These are phyloP conservation scores for Xanthorhoe spadicearia DNA, from an alignment of 2,888 invertebrate species.

Conservation along the genomic window DNA sequence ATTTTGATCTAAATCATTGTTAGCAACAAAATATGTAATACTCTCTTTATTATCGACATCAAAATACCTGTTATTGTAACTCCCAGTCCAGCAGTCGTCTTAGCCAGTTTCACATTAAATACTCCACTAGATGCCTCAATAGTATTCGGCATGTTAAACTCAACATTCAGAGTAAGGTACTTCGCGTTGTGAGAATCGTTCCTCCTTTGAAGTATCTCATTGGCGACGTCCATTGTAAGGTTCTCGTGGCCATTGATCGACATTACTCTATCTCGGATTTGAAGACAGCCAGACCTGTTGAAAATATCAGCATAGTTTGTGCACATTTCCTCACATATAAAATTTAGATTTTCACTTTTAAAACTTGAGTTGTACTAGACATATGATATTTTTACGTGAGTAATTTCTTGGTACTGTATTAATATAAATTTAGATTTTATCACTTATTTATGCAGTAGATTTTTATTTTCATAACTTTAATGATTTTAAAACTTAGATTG, in stretches of 20 bases:
- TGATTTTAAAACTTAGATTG: too few relatives aligned
- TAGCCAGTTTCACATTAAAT: constrained; percentile 94
- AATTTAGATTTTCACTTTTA: too few relatives aligned
- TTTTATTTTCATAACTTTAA: too few relatives aligned
- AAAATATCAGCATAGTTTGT: background rate
- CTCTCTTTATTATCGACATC: background rate
- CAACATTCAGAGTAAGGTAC: constrained; percentile 91
- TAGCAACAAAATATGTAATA: too few relatives aligned
- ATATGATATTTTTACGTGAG: too few relatives aligned
- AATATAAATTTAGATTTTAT: too few relatives aligned
- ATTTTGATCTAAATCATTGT: too few relatives aligned
- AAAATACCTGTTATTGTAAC: constrained; percentile 92
- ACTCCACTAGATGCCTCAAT: constrained; percentile 96
- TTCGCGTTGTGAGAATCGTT: constrained; percentile 84
- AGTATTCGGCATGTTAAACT: constrained; percentile 96
- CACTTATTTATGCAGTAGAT: too few relatives aligned
- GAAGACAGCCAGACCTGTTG: constrained; percentile 89
- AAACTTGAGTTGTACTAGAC: too few relatives aligned
- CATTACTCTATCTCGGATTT: constrained; percentile 92
- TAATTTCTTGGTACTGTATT: too few relatives aligned
- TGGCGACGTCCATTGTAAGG: constrained; percentile 85
- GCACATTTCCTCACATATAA: too few relatives aligned
- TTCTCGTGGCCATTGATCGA: constrained; percentile 92
- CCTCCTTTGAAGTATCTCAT: constrained; percentile 84
- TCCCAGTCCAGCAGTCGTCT: constrained; percentile 92